These are phyloP conservation scores for Pecten maximus DNA, from an alignment of 2,888 invertebrate genomes.

Conservation along the genomic window DNA sequence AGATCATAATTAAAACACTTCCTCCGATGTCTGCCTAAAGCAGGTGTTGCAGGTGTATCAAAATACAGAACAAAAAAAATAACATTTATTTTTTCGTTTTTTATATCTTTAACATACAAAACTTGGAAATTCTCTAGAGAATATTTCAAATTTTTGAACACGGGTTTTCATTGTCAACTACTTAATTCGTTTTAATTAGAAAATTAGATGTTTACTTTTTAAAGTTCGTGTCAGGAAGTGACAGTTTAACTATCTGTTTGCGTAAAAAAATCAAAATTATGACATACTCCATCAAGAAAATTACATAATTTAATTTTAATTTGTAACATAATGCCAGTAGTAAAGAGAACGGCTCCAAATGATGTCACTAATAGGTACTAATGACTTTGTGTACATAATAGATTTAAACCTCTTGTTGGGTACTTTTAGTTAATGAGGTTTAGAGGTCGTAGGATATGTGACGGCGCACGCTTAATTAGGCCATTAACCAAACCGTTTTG, in stretches of 20 bases:
- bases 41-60: neutral
- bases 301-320: slow-evolving; percentile 4
- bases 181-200: slow-evolving; percentile 15
- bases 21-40: neutral
- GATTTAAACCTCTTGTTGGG: neutral
- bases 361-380: neutral
- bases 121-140: neutral
- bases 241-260: neutral
- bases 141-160: neutral
- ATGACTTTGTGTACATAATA: neutral
- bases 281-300: slow-evolving; percentile 33
- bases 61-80: neutral
- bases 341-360: neutral
- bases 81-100: neutral
- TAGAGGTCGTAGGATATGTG: neutral
- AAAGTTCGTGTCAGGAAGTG: neutral
- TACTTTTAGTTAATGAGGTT: neutral
- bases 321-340: neutral
- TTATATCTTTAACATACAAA: neutral
- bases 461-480: neutral
- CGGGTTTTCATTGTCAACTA: neutral
- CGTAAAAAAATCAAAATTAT: neutral
- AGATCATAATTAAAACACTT: no score
- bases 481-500: neutral
- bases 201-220: neutral